phyloP scores from a whole-genome alignment of 2,113 vertebrate genomes.

The Menidia beryllina region DNA sequence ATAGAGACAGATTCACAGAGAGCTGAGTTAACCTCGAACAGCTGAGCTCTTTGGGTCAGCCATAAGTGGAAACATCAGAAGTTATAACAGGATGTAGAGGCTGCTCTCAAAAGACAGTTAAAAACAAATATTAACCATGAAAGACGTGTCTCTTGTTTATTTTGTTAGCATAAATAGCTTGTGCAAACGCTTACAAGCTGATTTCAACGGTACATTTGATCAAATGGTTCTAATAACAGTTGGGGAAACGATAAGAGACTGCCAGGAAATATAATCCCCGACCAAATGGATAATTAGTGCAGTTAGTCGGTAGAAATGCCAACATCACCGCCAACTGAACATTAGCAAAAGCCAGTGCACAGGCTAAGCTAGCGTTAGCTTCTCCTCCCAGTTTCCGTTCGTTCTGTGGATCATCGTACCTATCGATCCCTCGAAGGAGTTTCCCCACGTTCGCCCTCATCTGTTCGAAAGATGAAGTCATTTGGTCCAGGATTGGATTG shows the following conservation, averaged over 20 bases:
- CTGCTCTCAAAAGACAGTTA: no score
- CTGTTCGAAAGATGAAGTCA: conserved; percentile 89
- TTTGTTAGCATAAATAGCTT: no score
- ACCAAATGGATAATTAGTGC: background rate
- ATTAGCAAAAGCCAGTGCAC: conserved; percentile 45
- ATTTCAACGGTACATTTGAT: no score
- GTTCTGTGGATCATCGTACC: conserved; percentile 66
- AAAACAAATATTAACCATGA: no score
- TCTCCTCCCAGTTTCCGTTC: background rate
- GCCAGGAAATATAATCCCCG: background rate
- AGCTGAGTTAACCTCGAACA: background rate
- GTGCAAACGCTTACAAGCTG: no score
- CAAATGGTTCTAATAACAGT: no score
- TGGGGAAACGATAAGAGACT: no score
- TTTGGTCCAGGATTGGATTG: conserved; percentile 44
- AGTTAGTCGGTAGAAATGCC: background rate
- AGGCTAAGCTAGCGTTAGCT: conserved; percentile 19
- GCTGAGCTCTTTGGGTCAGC: no score
- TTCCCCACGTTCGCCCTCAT: conserved; percentile 93
- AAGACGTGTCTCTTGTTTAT: no score
- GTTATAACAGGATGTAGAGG: no score
- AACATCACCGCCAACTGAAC: background rate
- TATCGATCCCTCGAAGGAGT: conserved; percentile 91
- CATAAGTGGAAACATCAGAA: no score
- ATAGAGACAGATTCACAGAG: no score